Percentiles rank a stretch among this genome's conserved stretches.
Evolutionary conservation across 2,113 vertebrate genomes (phyloP).

Genomic region (Oncorhynchus mykiss): DNA sequence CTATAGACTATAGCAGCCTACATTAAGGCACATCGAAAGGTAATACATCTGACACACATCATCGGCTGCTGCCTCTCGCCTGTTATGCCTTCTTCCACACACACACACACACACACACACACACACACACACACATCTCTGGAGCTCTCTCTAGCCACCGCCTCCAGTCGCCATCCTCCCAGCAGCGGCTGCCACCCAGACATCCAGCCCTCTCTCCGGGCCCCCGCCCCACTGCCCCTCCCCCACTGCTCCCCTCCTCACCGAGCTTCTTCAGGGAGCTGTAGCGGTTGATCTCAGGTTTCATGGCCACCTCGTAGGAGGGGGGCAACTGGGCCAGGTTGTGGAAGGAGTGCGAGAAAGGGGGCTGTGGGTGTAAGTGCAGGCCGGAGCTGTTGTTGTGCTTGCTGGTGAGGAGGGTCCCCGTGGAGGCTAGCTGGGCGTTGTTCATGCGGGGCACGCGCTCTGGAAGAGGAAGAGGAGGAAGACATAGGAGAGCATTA

Average conservation of each 20-base stretch:
- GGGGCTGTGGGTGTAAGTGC: constrained; percentile 53
- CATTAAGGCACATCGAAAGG: constrained; percentile 37
- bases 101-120: neutral
- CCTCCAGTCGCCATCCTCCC: constrained; percentile 32
- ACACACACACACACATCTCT: neutral
- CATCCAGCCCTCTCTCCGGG: constrained; percentile 26
- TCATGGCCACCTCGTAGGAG: constrained; percentile 80
- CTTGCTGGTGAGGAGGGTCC: constrained; percentile 69
- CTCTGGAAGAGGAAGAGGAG: constrained; percentile 47
- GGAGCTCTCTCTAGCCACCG: constrained; percentile 45
- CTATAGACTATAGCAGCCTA: neutral
- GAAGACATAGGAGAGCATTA: constrained; percentile 17
- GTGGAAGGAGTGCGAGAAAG: constrained; percentile 88
- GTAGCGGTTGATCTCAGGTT: constrained; percentile 84
- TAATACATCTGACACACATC: constrained; percentile 15
- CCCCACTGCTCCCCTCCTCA: constrained; percentile 57
- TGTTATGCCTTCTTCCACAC: constrained; percentile 27
- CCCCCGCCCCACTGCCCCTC: neutral
- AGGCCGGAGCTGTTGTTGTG: constrained; percentile 71
- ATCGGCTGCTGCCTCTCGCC: constrained; percentile 14
- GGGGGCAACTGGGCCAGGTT: constrained; percentile 90
- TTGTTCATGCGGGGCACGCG: constrained; percentile 76
- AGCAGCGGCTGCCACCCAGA: constrained; percentile 18
- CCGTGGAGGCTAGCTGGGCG: constrained; percentile 72
- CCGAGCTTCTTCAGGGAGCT: constrained; percentile 88